Base-by-base conservation (phyloP, 2,797 vertebrate genomes). In the Malacoctenus gilli region DNA sequence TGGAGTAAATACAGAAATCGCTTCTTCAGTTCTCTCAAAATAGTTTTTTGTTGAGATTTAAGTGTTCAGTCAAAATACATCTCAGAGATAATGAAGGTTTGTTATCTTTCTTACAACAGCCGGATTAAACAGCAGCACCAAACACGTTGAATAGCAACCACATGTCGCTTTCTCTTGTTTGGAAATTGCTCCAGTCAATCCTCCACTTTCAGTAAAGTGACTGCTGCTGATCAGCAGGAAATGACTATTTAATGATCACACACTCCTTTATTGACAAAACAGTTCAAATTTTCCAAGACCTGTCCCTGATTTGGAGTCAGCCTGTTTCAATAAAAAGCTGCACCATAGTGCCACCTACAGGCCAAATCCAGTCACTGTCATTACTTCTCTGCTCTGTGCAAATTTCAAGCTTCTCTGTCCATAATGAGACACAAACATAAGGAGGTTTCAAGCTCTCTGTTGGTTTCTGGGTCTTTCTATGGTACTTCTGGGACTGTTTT, bases 291-390 rank as follows among this genome's bases (percentile, higher is more conserved):
- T 43, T 23, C 11, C 10, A 1, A 14, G 43, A 56, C 35, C 46
- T 43, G 6, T 16, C 16, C 51, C 13, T 54, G 22, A 41, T 37
- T 46, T 15, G 21, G 55, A 64, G 21, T 57, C 25, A 0, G 14
- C 13, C 12, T 30, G 39, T 11, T 37, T 54, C 21, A 32, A 8
- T 42, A 31, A 44, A 54, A n/a, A 43, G 2, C 56, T 77, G 51
- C 56, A 31, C 72, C 64, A 73, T 59, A 64, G 57, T 79, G 80
- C 80, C 84, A 58, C 78, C 83, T 85, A 52, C 64, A 79, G 81
- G 52, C 44, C 4, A 0, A 11, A 10, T 5, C 10, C 34, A 3
- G 39, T 18, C 31, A 44, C 61, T 36, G 55, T 12, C 14, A 7
- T 52, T 21, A 30, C 1, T 11, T 11, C 37, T 13, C 5, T 5